phyloP scores from a whole-genome alignment of 37 sponge, comb jelly and placozoan species.

The Petrosia ficiformis region DNA sequence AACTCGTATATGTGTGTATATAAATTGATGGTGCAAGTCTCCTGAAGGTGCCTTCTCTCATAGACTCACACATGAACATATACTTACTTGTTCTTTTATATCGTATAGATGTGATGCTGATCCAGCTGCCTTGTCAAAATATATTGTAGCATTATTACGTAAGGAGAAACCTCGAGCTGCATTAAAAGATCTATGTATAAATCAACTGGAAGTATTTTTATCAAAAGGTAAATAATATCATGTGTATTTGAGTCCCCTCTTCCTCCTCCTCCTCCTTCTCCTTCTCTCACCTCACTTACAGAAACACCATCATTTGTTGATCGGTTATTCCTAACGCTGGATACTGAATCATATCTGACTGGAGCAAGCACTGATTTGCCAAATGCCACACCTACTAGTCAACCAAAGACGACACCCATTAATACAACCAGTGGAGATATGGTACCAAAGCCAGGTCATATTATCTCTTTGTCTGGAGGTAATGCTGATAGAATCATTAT shows the following conservation, averaged over 20 bases:
- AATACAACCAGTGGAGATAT: neutral
- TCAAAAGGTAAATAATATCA: slow-evolving; percentile 52
- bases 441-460: neutral
- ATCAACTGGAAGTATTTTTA: slow-evolving; percentile 95
- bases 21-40: too few relatives aligned
- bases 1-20: too few relatives aligned
- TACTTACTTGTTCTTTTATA: neutral
- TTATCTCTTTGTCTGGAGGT: neutral
- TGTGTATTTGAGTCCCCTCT: neutral
- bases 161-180: slow-evolving; percentile 83
- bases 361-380: slow-evolving; percentile 1
- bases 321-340: slow-evolving; percentile 52
- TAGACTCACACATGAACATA: neutral
- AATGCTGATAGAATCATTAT: neutral
- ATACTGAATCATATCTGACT: slow-evolving; percentile 64
- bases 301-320: slow-evolving; percentile 81
- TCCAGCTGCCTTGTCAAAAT: slow-evolving; percentile 89
- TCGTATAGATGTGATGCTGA: slow-evolving; percentile 85
- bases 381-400: neutral
- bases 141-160: slow-evolving; percentile 89
- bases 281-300: neutral
- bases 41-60: neutral
- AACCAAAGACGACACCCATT: neutral
- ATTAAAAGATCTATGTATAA: slow-evolving; percentile 77
- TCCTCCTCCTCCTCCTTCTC: too few relatives aligned